A percentile compares a stretch with the other conserved stretches of the same genome.
Evolutionary conservation across 2,888 invertebrate species (phyloP).

Genomic region (Trisateles emortualis): DNA sequence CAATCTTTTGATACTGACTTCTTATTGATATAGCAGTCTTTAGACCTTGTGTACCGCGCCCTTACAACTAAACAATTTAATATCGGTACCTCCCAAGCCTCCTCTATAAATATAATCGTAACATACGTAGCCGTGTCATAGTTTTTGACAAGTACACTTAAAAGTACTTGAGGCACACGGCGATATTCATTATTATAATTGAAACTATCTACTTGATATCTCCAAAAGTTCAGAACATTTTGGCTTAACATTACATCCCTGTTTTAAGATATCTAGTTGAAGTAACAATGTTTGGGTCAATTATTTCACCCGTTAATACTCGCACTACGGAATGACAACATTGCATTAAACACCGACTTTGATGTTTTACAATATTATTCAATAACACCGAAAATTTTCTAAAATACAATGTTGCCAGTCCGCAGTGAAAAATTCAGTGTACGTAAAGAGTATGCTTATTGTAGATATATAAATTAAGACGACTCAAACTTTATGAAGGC

Average conservation of each 20-base stretch:
- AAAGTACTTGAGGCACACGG: slow-evolving; percentile 27
- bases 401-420: neutral
- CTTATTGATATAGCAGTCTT: neutral
- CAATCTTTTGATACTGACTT: neutral
- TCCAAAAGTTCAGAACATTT: slow-evolving; percentile 33
- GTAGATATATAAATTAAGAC: slow-evolving; percentile 1
- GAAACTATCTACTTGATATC: slow-evolving; percentile 44
- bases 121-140: slow-evolving; percentile 11
- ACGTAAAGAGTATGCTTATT: slow-evolving; percentile 7
- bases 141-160: slow-evolving; percentile 23
- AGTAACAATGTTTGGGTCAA: slow-evolving; percentile 19
- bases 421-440: slow-evolving; percentile 14
- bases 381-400: neutral
- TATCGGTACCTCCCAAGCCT: slow-evolving; percentile 3
- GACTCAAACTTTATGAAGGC: too few species aligned
- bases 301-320: neutral
- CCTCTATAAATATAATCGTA: slow-evolving; percentile 13
- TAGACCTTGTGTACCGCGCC: neutral
- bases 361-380: neutral
- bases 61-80: neutral
- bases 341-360: too few species aligned
- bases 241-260: slow-evolving; percentile 34
- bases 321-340: neutral
- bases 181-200: slow-evolving; percentile 25
- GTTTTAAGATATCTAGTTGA: slow-evolving; percentile 43